Conservation (phyloP, 2,888 invertebrate species). For the Plagiodera versicolora region DNA sequence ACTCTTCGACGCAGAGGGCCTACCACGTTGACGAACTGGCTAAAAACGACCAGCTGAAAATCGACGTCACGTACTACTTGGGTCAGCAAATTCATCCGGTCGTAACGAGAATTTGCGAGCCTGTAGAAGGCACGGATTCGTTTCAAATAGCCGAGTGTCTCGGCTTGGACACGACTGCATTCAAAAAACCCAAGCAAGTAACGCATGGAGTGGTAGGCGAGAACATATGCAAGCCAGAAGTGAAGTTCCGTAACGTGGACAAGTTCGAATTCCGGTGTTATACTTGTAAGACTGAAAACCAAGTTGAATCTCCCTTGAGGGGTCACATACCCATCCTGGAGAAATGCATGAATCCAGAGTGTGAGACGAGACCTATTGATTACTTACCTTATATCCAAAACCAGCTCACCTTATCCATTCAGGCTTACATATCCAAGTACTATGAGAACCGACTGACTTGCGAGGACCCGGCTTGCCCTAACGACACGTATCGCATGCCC, state of each 20-base stretch:
- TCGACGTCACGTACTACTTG: constrained; percentile 90
- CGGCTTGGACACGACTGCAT: constrained; percentile 66
- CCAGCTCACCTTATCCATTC: constrained; percentile 68
- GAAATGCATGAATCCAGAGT: constrained; percentile 73
- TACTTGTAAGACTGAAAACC: constrained; percentile 58
- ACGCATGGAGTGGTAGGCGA: constrained; percentile 52
- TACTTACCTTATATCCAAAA: constrained; percentile 73
- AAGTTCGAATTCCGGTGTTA: constrained; percentile 56
- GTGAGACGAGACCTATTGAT: constrained; percentile 66
- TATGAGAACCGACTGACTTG: constrained; percentile 83
- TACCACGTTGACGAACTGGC: constrained; percentile 93
- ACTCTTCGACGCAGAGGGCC: constrained; percentile 84
- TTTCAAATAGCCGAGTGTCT: constrained; percentile 87
- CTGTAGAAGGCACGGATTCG: constrained; percentile 91
- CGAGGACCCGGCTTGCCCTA: constrained; percentile 85
- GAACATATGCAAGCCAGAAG: constrained; percentile 39
- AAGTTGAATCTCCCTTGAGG: constrained; percentile 35
- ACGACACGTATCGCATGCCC: constrained; percentile 68
- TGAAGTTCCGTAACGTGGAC: constrained; percentile 44
- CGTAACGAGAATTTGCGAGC: constrained; percentile 90
- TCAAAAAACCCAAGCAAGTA: constrained; percentile 52
- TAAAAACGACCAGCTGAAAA: constrained; percentile 65
- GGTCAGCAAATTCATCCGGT: constrained; percentile 96
- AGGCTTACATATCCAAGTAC: constrained; percentile 70
- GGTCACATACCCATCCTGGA: constrained; percentile 62